Evolutionary conservation across 2,797 vertebrate genomes (phyloP).

Genomic region (Hydrocynus forskahlii): DNA sequence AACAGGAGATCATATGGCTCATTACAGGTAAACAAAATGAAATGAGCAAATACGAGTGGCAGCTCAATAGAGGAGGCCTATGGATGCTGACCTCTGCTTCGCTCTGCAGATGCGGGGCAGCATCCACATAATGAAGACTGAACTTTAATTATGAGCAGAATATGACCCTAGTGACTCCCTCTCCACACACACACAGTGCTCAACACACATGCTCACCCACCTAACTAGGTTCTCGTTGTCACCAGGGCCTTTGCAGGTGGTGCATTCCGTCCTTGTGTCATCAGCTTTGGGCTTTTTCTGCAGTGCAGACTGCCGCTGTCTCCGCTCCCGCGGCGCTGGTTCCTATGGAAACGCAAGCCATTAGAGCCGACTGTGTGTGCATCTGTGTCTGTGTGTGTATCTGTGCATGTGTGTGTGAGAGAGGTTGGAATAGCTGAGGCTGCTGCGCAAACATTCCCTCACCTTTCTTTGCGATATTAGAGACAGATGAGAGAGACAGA

Average conservation of each 20-base stretch:
- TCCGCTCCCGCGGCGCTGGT: slow-evolving; percentile 87
- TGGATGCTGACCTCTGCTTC: slow-evolving; percentile 57
- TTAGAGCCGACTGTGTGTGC: slow-evolving; percentile 57
- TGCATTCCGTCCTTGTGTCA: slow-evolving; percentile 91
- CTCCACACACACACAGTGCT: slow-evolving; percentile 18
- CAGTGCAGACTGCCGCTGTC: slow-evolving; percentile 88
- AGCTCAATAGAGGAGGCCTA: slow-evolving; percentile 72
- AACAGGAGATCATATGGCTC: slow-evolving; percentile 77
- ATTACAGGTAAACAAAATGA: slow-evolving; percentile 72
- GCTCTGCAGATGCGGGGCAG: slow-evolving; percentile 61
- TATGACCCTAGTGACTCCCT: slow-evolving; percentile 60
- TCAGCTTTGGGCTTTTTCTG: slow-evolving; percentile 95
- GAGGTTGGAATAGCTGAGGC: slow-evolving; percentile 33
- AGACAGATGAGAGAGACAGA: slow-evolving; percentile 44
- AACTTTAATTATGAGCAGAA: slow-evolving; percentile 75
- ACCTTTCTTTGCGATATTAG: slow-evolving; percentile 53
- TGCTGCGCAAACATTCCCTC: slow-evolving; percentile 54
- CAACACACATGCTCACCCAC: slow-evolving; percentile 72
- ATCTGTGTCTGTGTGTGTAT: not conserved
- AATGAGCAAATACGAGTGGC: slow-evolving; percentile 76
- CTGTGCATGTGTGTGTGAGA: slow-evolving; percentile 37
- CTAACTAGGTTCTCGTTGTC: slow-evolving; percentile 98
- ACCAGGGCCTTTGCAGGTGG: slow-evolving; percentile 92
- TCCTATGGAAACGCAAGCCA: slow-evolving; percentile 81
- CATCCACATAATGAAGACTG: slow-evolving; percentile 72